phyloP scores from a whole-genome alignment of 2,888 invertebrate species.

The Tipula lateralis region DNA sequence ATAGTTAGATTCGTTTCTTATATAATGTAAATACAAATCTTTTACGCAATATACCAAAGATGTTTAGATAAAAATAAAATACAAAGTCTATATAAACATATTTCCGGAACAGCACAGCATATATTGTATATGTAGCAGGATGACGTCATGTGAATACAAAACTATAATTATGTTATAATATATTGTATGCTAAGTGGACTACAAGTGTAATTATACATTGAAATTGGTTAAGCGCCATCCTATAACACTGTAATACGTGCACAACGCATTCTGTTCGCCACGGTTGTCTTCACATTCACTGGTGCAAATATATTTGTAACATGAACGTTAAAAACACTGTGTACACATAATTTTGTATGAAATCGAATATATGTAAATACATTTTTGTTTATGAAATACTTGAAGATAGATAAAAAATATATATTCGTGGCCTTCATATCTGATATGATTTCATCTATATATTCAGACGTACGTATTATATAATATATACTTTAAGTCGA shows the following conservation, averaged over 20 bases:
- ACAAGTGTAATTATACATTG: background rate
- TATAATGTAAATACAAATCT: background rate
- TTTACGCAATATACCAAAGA: background rate
- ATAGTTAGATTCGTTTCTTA: background rate
- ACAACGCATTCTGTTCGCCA: background rate
- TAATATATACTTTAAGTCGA: background rate
- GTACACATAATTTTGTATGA: background rate
- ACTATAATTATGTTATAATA: background rate
- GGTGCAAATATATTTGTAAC: background rate
- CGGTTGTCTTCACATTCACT: background rate
- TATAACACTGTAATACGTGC: background rate
- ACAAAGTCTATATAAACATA: background rate
- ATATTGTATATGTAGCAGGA: background rate
- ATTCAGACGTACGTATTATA: background rate
- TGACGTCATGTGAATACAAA: background rate
- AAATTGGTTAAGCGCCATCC: background rate
- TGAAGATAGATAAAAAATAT: background rate
- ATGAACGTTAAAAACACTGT: background rate
- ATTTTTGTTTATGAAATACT: background rate
- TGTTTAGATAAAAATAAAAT: conserved; percentile 5
- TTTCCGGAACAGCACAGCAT: background rate
- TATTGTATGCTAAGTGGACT: background rate
- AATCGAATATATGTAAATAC: background rate
- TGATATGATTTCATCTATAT: background rate
- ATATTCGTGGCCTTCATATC: background rate